Base-by-base conservation (phyloP, 2,888 invertebrate genomes). In the Tinea trinotella region DNA sequence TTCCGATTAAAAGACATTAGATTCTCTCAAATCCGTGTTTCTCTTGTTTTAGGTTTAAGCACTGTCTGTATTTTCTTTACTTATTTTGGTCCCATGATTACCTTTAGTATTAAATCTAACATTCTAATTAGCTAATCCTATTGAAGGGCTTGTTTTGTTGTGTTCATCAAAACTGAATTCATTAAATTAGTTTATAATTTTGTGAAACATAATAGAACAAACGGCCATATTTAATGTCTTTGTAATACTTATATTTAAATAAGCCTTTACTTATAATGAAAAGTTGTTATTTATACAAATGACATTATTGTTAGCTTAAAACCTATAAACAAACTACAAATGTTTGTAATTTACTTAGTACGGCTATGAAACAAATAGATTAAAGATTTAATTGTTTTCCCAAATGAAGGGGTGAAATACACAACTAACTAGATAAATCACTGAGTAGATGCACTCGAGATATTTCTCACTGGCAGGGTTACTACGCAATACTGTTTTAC, bases 1-100 rank as follows among this genome's bases (percentile, higher is more conserved):
- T 69, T 72, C 73, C 74, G 80, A 79, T 82, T 82, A 77, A 75
- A 76, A 74, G 71, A 74, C 74, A 76, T 79, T 77, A 75, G 72
- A 72, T 68, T 62, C 50, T 56, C 54, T 30, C 54, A 57, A 57
- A 58, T 56, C 57, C 54, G 53, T 12, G 17, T 56, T n/a, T 19
- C 22, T 20, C 35, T 34, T 40, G 40, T 53, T 53, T 53, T 40
- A 17, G 40, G 12, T 53, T 53, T 40, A 53, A 40, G 44, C 40
- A 20, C 53, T 3, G 10, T 20, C 36, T 35, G 36, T 53, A 53
- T 40, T 40, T 53, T 40, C 18, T 40, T 53, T 53, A 9, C 50
- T 24, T 24, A 50, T 24, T 12, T 12, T 24, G 50, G 24, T 46
- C 46, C 46, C 3, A 7, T 17, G 19, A 17, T 46, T 46, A 46